Base-by-base conservation (phyloP, 2,888 invertebrate genomes). In the Perithous albicinctus region DNA sequence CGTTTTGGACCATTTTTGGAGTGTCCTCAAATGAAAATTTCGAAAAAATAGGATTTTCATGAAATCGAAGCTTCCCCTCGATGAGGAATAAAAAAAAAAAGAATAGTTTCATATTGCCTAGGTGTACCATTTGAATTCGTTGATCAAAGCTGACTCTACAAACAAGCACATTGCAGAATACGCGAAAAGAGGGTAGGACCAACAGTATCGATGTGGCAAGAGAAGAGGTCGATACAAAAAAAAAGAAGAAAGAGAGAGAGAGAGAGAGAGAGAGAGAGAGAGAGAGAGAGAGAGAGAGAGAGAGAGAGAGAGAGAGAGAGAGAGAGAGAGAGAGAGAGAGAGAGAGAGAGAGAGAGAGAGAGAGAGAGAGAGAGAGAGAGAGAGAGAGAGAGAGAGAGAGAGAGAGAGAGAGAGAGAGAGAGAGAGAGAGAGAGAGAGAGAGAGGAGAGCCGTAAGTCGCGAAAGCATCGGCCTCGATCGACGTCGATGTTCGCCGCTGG, bases 381-480 rank as follows among this genome's bases (percentile, higher is more conserved):
- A 59, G 32, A 59, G 10, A 51, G 23, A 29, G 54, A 56, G 15
- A 59, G 59, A 59, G 15, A n/a, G 59, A n/a, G 32, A 59, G 18
- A 63, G 3, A 59, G 41, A 23, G 18, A 38, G 26, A 59, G 32
- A 59, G 10, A 51, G 23, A 29, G 54, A 56, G 15, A 59, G 59
- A 59, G 20, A 63, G 3, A 59, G 41, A 23, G 18, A 38, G 26
- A 59, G 32, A 59, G 10, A 51, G 23, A 29, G 54, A 56, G 15
- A 59, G 59, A 59, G 15, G 59, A n/a, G 32, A 59, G 18, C 32
- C 6, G 29, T 32, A 59, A 35, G 48, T 69, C 69, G 69, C 69
- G 69, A 69, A 69, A 69, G 69, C 69, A 69, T 69, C 69, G 69
- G 59, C 70, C 70, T 70, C 70, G 70, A 70, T 70, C 70, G 56